A percentile compares a stretch with the other conserved stretches of the same genome.
phyloP scores from a whole-genome alignment of 2,797 vertebrate species.

The Echiichthys vipera region DNA sequence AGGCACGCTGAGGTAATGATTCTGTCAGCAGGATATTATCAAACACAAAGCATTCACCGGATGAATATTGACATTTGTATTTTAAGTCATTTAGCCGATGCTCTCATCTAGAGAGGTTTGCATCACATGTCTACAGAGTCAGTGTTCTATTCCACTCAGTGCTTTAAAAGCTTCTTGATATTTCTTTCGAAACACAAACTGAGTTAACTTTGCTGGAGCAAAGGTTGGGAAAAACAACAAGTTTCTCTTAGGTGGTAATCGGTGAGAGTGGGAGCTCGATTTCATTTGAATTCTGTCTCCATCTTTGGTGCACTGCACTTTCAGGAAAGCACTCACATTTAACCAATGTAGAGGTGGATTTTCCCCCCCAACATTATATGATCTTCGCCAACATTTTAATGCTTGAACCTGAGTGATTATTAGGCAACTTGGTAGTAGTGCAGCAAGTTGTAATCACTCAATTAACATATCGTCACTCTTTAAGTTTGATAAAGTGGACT shows the following conservation, averaged over 20 bases:
- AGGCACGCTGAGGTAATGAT: conserved; percentile 14
- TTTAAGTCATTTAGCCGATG: conserved; percentile 3
- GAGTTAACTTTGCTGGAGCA: neutral
- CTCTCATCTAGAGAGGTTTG: neutral
- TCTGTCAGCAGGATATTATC: conserved; percentile 52
- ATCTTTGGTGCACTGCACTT: neutral
- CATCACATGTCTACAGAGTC: neutral
- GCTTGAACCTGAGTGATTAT: neutral
- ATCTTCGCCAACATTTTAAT: too few species aligned
- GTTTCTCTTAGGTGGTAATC: neutral
- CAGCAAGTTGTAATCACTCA: neutral
- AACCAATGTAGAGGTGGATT: too few species aligned
- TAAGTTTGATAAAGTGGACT: neutral
- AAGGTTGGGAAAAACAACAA: neutral
- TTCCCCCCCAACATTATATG: too few species aligned
- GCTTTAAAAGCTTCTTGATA: neutral
- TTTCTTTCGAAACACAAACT: neutral
- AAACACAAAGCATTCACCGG: conserved; percentile 48
- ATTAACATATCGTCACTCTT: neutral
- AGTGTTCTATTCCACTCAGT: neutral
- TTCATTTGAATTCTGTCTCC: neutral
- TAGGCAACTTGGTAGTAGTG: neutral
- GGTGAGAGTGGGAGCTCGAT: neutral
- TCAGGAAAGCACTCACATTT: neutral
- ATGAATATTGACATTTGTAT: conserved; percentile 9